Evolutionary conservation across 2,888 invertebrate species (phyloP).

Genomic region (Furcula furcula): DNA sequence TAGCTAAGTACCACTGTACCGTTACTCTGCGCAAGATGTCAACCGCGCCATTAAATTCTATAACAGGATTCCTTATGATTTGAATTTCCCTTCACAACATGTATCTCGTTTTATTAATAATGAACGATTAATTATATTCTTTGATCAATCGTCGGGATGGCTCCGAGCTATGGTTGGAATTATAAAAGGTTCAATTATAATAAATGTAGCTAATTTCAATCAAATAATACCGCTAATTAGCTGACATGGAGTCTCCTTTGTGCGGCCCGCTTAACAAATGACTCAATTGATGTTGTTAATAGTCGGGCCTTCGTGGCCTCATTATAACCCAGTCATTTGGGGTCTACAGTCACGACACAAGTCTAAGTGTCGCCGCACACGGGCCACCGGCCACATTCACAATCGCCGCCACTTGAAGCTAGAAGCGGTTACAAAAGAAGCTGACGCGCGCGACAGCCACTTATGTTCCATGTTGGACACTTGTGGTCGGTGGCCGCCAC

Average conservation of each 20-base stretch:
- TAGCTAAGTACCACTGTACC: slow-evolving; percentile 55
- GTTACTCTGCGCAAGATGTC: slow-evolving; percentile 62
- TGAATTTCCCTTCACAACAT: slow-evolving; percentile 19
- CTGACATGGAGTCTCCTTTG: slow-evolving; percentile 70
- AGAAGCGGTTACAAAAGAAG: too few relatives aligned
- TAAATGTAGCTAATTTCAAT: slow-evolving; percentile 77
- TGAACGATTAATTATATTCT: slow-evolving; percentile 60
- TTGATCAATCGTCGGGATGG: slow-evolving; percentile 54
- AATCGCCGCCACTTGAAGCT: too few relatives aligned
- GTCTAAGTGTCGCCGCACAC: too few relatives aligned
- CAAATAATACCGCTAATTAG: slow-evolving; percentile 78
- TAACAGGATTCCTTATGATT: slow-evolving; percentile 37
- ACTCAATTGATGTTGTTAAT: slow-evolving; percentile 77
- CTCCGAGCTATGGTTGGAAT: slow-evolving; percentile 51
- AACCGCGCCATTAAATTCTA: slow-evolving; percentile 55
- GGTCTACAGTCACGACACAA: slow-evolving; percentile 56
- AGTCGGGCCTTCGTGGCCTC: slow-evolving; percentile 48
- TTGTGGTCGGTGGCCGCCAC: too few relatives aligned
- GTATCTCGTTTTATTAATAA: slow-evolving; percentile 49
- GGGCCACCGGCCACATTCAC: too few relatives aligned
- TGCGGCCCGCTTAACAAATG: slow-evolving; percentile 70
- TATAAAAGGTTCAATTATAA: slow-evolving; percentile 73
- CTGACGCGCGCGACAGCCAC: too few relatives aligned
- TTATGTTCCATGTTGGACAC: too few relatives aligned
- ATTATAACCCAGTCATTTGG: slow-evolving; percentile 45